Conservation (phyloP, 1,140 invertebrate genomes). For the Agrypnia vestita region DNA sequence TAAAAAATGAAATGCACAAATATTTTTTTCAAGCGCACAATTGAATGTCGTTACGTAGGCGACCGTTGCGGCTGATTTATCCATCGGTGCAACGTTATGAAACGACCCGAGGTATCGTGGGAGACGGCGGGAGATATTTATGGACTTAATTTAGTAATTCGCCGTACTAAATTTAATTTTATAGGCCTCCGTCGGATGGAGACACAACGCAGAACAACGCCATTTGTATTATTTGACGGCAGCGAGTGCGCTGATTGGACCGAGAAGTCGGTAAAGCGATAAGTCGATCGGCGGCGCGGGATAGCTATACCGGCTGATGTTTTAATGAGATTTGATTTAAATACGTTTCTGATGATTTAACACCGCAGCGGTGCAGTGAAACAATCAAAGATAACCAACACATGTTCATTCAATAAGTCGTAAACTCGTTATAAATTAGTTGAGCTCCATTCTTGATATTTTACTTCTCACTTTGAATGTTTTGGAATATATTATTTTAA, state of each 20-base stretch:
- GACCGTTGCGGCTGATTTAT: conserved; percentile 16
- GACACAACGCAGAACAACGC: conserved; percentile 48
- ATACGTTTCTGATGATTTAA: no score
- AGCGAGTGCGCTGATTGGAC: conserved; percentile 6
- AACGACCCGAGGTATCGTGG: conserved; percentile 40
- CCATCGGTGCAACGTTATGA: conserved; percentile 7
- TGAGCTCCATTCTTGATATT: no score
- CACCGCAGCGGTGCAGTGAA: no score
- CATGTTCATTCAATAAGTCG: no score
- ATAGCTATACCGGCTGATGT: conserved; percentile 28
- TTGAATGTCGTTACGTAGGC: not conserved
- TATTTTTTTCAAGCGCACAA: no score
- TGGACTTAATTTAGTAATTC: conserved; percentile 58
- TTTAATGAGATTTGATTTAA: conserved; percentile 22
- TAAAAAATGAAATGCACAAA: no score
- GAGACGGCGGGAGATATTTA: conserved; percentile 50
- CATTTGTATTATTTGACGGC: conserved; percentile 2
- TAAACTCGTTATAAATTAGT: no score
- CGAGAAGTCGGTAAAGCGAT: conserved; percentile 31
- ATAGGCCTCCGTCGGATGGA: conserved; percentile 46
- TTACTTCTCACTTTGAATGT: no score
- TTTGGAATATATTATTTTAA: no score
- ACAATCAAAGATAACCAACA: no score
- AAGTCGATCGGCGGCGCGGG: not conserved
- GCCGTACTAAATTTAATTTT: conserved; percentile 56